A percentile compares a stretch with the other conserved stretches of the same genome.
Evolutionary conservation across 2,113 vertebrate genomes (phyloP).

Genomic region (Felis chaus): DNA sequence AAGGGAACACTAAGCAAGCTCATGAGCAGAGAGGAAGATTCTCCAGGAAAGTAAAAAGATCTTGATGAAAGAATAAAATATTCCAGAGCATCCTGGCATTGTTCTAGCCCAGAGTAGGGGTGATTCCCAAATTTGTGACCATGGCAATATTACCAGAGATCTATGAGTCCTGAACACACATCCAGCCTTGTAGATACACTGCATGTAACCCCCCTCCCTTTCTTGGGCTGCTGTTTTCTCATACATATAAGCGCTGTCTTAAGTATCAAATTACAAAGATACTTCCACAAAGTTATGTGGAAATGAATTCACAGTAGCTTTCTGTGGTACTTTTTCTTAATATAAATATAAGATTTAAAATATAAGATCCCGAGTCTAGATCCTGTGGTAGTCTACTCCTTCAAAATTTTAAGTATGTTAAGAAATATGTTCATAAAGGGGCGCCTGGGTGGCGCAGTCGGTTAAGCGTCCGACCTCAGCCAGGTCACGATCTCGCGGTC

Average conservation of each 20-base stretch:
- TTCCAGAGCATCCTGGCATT: neutral
- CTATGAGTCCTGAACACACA: neutral
- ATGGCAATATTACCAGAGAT: neutral
- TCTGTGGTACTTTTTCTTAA: neutral
- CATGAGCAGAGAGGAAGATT: neutral
- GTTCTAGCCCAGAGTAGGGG: neutral
- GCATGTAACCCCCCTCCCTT: neutral
- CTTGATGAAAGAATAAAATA: neutral
- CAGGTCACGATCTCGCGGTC: too few species aligned
- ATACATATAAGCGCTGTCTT: neutral
- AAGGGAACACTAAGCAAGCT: neutral
- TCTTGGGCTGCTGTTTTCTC: neutral
- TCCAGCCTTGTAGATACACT: neutral
- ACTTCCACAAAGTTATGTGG: neutral
- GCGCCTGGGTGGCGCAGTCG: too few species aligned
- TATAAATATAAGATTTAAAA: slow-evolving; percentile 1
- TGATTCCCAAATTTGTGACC: neutral
- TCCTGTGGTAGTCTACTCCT: neutral
- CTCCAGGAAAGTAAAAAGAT: neutral
- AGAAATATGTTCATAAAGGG: neutral
- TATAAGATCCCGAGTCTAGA: neutral
- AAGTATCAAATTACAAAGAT: neutral
- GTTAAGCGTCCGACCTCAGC: too few species aligned
- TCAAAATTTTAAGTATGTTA: neutral
- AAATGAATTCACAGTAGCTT: slow-evolving; percentile 5